Percentiles rank a stretch among this genome's conserved stretches.
Evolutionary conservation across 2,113 vertebrate genomes (phyloP).

Genomic region (Neomonachus schauinslandi): DNA sequence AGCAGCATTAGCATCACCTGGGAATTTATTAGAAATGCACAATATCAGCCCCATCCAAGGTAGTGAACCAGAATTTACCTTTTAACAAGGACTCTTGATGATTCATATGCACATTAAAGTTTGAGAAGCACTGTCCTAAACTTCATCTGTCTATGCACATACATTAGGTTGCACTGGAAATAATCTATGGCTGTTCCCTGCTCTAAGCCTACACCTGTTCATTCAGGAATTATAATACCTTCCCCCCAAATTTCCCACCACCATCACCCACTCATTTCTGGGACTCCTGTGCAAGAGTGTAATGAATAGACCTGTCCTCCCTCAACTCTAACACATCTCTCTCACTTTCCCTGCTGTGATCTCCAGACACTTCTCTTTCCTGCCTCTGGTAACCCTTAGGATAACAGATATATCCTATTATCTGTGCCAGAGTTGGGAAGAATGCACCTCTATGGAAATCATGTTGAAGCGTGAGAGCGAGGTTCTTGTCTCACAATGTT

Average conservation of each 20-base stretch:
- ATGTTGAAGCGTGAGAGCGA: neutral
- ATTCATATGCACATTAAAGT: neutral
- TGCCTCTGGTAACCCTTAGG: neutral
- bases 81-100: neutral
- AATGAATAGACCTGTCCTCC: neutral
- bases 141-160: neutral
- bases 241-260: neutral
- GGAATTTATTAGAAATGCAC: neutral
- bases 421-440: neutral
- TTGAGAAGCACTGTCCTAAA: neutral
- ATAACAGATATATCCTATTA: neutral
- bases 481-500: neutral
- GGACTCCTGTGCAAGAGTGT: neutral
- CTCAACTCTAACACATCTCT: neutral
- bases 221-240: neutral
- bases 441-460: neutral
- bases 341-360: neutral
- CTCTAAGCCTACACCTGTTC: neutral
- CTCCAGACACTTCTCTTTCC: neutral
- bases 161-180: neutral
- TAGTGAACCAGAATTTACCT: neutral
- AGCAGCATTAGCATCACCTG: neutral
- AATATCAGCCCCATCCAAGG: neutral
- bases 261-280: neutral
- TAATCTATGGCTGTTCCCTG: neutral